These are phyloP conservation scores for Psittacula cyanocephala DNA, from an alignment of 2,113 vertebrate species.

Conservation along the genomic window DNA sequence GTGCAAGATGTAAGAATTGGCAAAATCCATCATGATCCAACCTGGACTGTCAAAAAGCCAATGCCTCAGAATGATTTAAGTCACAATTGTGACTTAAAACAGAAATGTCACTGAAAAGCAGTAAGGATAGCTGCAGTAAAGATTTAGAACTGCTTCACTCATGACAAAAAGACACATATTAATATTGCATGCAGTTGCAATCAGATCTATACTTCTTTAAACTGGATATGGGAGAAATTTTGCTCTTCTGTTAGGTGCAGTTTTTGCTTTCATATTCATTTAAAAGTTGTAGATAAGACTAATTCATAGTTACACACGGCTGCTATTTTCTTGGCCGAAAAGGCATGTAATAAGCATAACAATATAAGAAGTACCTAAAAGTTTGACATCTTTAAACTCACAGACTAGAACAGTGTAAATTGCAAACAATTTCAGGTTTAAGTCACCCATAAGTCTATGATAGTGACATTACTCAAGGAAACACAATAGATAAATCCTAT, in stretches of 20 bases:
- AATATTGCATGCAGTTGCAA: too few species aligned
- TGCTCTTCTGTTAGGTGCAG: too few species aligned
- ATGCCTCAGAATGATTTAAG: neutral
- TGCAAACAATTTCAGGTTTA: neutral
- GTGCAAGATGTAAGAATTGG: neutral
- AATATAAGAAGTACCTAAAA: neutral
- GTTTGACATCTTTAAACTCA: neutral
- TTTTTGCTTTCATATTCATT: too few species aligned
- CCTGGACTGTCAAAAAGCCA: neutral
- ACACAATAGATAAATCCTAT: neutral
- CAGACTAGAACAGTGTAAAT: neutral
- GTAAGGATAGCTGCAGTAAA: too few species aligned
- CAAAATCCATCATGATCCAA: neutral
- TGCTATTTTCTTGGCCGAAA: neutral
- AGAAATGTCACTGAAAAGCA: too few species aligned
- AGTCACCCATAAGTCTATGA: neutral
- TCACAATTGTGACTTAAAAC: neutral
- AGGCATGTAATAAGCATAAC: neutral
- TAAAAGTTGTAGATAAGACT: too few species aligned
- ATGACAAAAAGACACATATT: too few species aligned
- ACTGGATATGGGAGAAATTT: too few species aligned
- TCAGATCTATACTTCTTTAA: too few species aligned
- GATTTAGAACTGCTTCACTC: too few species aligned
- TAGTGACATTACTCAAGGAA: neutral
- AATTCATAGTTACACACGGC: too few species aligned